phyloP scores from a whole-genome alignment of 2,113 vertebrate genomes.

The Polypterus bichir region DNA sequence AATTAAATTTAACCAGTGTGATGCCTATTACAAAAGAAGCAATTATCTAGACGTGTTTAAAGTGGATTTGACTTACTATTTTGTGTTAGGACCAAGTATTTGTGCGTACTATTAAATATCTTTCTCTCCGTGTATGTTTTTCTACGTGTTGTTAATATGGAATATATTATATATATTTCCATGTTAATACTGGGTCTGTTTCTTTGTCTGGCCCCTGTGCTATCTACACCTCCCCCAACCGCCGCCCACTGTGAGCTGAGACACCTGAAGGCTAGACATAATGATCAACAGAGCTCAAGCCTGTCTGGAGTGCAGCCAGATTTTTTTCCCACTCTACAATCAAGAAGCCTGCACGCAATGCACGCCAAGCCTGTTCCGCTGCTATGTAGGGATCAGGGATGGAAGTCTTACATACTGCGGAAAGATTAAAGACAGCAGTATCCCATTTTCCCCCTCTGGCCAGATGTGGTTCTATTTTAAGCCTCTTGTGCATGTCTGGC shows the following conservation, averaged over 20 bases:
- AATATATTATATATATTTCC: slow-evolving; percentile 14
- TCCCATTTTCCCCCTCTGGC: slow-evolving; percentile 45
- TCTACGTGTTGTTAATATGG: neutral
- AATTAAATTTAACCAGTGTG: too few relatives aligned
- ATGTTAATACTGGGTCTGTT: slow-evolving; percentile 36
- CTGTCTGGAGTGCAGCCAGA: slow-evolving; percentile 70
- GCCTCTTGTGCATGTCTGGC: slow-evolving; percentile 20
- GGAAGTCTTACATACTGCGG: slow-evolving; percentile 48
- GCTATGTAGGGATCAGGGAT: slow-evolving; percentile 57
- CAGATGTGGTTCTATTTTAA: slow-evolving; percentile 34
- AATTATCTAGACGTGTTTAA: too few relatives aligned
- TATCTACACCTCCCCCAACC: slow-evolving; percentile 67
- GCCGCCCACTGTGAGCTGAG: slow-evolving; percentile 67
- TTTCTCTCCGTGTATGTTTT: slow-evolving; percentile 25
- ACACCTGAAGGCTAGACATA: slow-evolving; percentile 95
- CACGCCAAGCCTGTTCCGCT: slow-evolving; percentile 49
- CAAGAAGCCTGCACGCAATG: slow-evolving; percentile 59
- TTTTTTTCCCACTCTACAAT: slow-evolving; percentile 45
- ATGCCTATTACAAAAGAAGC: too few relatives aligned
- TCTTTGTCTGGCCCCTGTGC: slow-evolving; percentile 81
- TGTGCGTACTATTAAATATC: slow-evolving; percentile 6
- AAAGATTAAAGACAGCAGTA: slow-evolving; percentile 69
- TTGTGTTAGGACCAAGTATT: too few relatives aligned
- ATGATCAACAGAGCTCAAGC: slow-evolving; percentile 85
- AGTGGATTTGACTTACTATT: too few relatives aligned